A percentile compares a stretch with the other conserved stretches of the same genome.
Evolutionary conservation across 2,888 invertebrate species (phyloP).

Genomic region (Lamproptera curius): DNA sequence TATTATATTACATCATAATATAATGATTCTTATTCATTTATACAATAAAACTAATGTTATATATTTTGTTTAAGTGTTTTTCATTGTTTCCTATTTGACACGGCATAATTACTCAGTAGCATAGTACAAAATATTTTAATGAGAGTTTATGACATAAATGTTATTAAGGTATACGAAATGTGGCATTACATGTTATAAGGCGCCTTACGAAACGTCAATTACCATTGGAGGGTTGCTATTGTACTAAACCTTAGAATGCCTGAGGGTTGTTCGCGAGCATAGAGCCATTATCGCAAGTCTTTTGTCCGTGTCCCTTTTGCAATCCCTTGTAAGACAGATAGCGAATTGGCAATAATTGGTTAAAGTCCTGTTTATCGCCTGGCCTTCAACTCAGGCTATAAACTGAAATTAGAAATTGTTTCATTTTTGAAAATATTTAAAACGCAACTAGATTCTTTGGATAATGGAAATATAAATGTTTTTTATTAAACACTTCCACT

Average conservation of each 20-base stretch:
- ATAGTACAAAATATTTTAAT: constrained; percentile 41
- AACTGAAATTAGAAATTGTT: no score
- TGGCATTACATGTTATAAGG: constrained; percentile 6
- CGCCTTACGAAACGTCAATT: constrained; percentile 57
- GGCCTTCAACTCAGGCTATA: no score
- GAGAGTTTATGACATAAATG: constrained; percentile 56
- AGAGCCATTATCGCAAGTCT: constrained; percentile 55
- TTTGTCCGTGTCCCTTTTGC: constrained; percentile 57
- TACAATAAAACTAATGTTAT: no score
- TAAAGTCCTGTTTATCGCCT: constrained; percentile 48
- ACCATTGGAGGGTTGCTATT: constrained; percentile 54
- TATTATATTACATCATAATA: no score
- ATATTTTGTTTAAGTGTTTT: no score
- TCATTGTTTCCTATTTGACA: no score
- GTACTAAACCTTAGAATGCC: constrained; percentile 57
- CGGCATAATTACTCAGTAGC: no score
- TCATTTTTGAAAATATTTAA: no score
- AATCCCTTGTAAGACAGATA: constrained; percentile 64
- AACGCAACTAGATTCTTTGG: no score
- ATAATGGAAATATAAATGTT: no score
- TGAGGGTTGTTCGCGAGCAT: constrained; percentile 40
- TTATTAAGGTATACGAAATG: constrained; percentile 26
- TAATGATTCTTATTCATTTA: no score
- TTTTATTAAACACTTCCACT: no score
- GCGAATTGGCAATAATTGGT: constrained; percentile 68